Evolutionary conservation across 2,797 vertebrate genomes (phyloP), one percentile per base, ranked within the genome.

Genomic region (Cryptoprocta ferox): DNA sequence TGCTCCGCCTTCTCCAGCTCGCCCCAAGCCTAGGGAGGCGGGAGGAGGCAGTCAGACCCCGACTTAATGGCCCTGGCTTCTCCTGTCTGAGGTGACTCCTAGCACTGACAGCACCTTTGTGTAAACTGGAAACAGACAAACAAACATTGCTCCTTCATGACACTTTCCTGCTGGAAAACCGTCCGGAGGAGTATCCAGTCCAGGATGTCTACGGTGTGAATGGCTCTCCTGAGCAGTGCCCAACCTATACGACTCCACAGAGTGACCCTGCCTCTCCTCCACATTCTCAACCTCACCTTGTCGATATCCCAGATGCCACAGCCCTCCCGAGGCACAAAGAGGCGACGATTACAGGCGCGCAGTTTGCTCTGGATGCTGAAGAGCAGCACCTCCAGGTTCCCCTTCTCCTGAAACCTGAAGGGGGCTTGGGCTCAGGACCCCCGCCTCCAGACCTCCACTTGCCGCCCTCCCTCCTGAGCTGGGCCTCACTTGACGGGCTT

Each of bases 321-420:
- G 89, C 99, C 99, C 1, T 99, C 99, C 39, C 99, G 98, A 98
- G 99, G 99, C 97, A 99, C 98, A 1, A 99, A 99, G 93, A 99
- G 99, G 94, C 99, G 99, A 98, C 99, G 99, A 98, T 99, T 99
- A 98, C 99, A 99, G 98, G 99, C 99, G 59, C 99, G 99, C 68
- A 99, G 99, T 92, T 99, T 99, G 99, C 99, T 99, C 99, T 99
- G 99, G 98, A 99, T 99, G 97, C 99, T 99, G 98, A 99, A 99
- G 87, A 99, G 99, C 93, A 99, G 99, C 28, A 99, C 99, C 97
- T 99, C 99, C 28, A 99, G 98, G 97, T 99, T 99, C 16, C 99
- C 99, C 96, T 99, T 99, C 97, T 99, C 99, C 98, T 99, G 99
- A 97, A 99, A 99, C 98, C 99, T 99, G 96, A 0, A 3, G 10